Evolutionary conservation across 2,888 invertebrate species (phyloP), one percentile per base, ranked within the genome.

Genomic region (Apodemia zela): DNA sequence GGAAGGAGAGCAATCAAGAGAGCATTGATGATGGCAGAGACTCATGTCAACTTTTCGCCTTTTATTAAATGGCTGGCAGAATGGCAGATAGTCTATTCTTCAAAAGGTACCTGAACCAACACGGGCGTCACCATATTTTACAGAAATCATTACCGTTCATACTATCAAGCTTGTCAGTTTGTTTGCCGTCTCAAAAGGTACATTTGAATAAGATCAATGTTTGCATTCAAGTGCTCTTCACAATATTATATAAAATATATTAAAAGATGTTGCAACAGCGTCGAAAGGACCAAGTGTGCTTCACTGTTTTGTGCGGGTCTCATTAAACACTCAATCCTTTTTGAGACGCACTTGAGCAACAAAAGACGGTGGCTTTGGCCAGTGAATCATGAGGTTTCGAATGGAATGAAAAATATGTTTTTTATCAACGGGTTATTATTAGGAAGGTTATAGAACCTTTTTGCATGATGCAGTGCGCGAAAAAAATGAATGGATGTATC

Each of bases 311-410:
- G 63, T 63, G 65, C 62, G 67, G 65, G 69, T 66, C 78, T 84
- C 82, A 85, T 84, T 84, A 86, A 76, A 74, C 72, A 73, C 84
- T 82, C 74, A 81, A 84, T 80, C 84, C 87, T 85, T 84, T 80
- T 71, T 63, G 59, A 64, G 66, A 62, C 60, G 65, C 68, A 65
- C 71, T 72, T 54, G 63, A 67, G 29, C 25, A 25, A 77, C 75
- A 79, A 80, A 78, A 74, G 79, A 78, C 77, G 75, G 78, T 76
- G 78, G 78, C 78, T 77, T 75, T 76, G 54, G 70, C 73, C 75
- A 74, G 71, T 60, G 60, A 57, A 57, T 57, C 54, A 29, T 29
- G 54, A 13, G 25, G 25, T 29, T 29, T 25, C 21, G 7, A 29
- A 29, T 1, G 29, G 54, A 25, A n/a, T 7, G 54, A 21, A 25